Percentiles rank a stretch among this genome's conserved stretches.
Evolutionary conservation across 2,797 vertebrate genomes (phyloP).

Genomic region (Acipenser ruthenus): DNA sequence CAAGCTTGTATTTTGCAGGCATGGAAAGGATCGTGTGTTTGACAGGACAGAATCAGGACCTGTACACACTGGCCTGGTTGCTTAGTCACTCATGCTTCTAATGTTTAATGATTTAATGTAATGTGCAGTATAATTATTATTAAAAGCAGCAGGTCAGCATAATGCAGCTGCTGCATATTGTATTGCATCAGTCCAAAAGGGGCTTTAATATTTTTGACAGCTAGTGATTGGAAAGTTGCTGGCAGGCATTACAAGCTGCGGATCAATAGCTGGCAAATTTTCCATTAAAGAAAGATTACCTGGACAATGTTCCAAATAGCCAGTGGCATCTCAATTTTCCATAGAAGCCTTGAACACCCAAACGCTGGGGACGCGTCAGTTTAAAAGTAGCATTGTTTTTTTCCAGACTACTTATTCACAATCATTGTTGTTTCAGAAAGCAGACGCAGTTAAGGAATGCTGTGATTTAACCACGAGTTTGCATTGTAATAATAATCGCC

Average conservation of each 20-base stretch:
- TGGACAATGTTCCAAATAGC: conserved; percentile 82
- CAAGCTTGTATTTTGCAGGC: too few species aligned
- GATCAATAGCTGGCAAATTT: conserved; percentile 98
- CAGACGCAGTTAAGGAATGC: conserved; percentile 40
- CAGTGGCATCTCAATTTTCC: conserved; percentile 77
- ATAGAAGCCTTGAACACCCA: conserved; percentile 41
- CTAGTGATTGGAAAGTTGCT: conserved; percentile 87
- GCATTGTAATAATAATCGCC: too few species aligned
- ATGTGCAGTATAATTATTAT: conserved; percentile 26
- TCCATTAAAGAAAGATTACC: conserved; percentile 93
- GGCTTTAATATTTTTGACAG: conserved; percentile 84
- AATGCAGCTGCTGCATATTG: conserved; percentile 39
- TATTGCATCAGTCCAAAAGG: conserved; percentile 65
- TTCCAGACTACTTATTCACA: conserved; percentile 75
- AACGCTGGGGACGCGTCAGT: conserved; percentile 53
- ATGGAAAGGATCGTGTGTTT: too few species aligned
- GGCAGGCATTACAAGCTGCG: conserved; percentile 81
- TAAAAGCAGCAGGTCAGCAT: conserved; percentile 60
- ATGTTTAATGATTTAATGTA: too few species aligned
- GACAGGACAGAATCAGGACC: too few species aligned
- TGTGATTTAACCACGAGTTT: too few species aligned
- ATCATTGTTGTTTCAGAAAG: conserved; percentile 71
- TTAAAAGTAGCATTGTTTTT: conserved; percentile 52
- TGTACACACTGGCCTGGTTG: too few species aligned
- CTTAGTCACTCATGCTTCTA: too few species aligned